These are phyloP conservation scores for Netelia virgata DNA, from an alignment of 2,888 invertebrate species.

Conservation along the genomic window DNA sequence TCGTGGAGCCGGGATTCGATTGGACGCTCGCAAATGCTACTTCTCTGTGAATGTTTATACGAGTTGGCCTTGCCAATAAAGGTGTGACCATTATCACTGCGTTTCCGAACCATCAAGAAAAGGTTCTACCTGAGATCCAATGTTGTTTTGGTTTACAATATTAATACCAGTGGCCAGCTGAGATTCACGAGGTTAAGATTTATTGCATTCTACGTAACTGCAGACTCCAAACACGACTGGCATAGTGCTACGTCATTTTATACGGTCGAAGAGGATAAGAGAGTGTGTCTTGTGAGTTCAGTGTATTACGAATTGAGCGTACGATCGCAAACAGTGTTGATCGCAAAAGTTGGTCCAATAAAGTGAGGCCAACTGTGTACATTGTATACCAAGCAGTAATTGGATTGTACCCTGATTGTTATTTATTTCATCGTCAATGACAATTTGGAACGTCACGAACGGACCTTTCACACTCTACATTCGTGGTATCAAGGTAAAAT, in stretches of 20 bases:
- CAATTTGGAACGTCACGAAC: constrained; percentile 2
- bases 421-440: constrained; percentile 29
- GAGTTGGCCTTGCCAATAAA: constrained; percentile 72
- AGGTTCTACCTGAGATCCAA: neutral
- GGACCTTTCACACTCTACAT: neutral
- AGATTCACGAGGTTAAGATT: neutral
- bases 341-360: constrained; percentile 2
- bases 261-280: neutral
- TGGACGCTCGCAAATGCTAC: constrained; percentile 62
- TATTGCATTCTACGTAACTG: neutral
- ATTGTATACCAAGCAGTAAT: constrained; percentile 14
- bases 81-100: constrained; percentile 65
- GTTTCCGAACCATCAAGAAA: constrained; percentile 27
- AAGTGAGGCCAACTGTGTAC: neutral
- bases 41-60: constrained; percentile 66
- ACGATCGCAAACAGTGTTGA: neutral
- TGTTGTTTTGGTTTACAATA: constrained; percentile 39
- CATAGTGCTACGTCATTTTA: neutral
- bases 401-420: neutral
- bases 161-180: constrained; percentile 32
- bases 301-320: neutral
- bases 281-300: neutral
- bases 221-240: neutral
- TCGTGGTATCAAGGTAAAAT: neutral
- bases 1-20: constrained; percentile 60